Percentiles rank a stretch among this genome's conserved stretches.
These are phyloP conservation scores for Heliconius eleuchia DNA, from an alignment of 1,140 invertebrate species.

Conservation along the genomic window DNA sequence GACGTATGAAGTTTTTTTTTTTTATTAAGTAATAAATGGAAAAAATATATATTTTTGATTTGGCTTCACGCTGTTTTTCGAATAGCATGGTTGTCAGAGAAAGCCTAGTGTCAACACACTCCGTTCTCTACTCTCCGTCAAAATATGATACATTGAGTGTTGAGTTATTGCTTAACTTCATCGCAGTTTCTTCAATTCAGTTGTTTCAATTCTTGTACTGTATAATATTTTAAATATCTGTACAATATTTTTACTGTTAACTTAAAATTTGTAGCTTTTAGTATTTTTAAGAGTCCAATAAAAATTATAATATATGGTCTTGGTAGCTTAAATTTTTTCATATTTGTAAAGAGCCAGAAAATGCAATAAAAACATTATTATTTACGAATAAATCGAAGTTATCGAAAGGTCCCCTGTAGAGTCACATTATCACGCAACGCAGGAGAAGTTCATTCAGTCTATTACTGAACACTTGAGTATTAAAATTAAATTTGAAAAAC, in stretches of 20 bases:
- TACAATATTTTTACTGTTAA: no score
- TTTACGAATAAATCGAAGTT: conserved; percentile 23
- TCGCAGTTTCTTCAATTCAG: no score
- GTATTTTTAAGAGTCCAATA: not conserved
- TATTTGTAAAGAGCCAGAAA: not conserved
- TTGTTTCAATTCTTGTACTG: no score
- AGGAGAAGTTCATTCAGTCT: conserved; percentile 56
- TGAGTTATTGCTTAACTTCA: no score
- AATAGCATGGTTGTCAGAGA: not conserved
- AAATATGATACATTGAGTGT: no score
- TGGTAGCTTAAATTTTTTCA: not conserved
- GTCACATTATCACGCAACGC: conserved; percentile 39
- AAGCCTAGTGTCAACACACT: no score
- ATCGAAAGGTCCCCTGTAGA: conserved; percentile 45
- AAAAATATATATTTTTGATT: not conserved
- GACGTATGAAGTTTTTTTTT: not conserved
- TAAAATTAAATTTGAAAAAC: conserved; percentile 60
- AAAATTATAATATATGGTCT: not conserved
- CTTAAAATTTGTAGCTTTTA: no score
- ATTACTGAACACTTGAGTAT: conserved; percentile 60
- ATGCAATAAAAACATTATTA: not conserved
- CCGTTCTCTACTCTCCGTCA: no score
- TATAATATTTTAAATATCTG: no score
- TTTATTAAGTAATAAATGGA: not conserved
- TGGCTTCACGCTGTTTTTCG: not conserved